Evolutionary conservation across 2,797 vertebrate species (phyloP).

Genomic region (Synaphobranchus kaupii): DNA sequence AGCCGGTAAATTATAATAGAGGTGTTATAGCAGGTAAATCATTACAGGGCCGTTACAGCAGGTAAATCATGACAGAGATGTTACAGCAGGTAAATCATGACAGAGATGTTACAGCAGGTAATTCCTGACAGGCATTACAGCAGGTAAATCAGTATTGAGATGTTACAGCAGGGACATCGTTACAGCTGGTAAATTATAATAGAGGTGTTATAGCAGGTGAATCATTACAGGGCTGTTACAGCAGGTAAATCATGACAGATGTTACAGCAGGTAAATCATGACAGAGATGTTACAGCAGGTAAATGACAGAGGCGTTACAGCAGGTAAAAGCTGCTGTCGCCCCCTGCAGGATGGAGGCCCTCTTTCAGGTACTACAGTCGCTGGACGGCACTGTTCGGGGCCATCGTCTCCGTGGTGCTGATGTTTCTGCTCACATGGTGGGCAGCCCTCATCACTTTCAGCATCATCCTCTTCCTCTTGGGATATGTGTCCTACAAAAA

Average conservation of each 20-base stretch:
- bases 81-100: no score
- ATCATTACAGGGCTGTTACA: no score
- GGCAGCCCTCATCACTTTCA: constrained; percentile 68
- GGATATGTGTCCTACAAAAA: constrained; percentile 75
- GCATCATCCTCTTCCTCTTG: constrained; percentile 71
- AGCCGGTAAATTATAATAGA: no score
- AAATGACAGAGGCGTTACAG: background rate
- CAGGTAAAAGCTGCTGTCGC: background rate
- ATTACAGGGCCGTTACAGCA: no score
- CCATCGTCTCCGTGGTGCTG: constrained; percentile 68
- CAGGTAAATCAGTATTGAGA: no score
- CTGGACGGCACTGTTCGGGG: constrained; percentile 74
- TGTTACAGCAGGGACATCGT: background rate
- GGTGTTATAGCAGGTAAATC: no score
- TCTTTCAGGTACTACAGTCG: constrained; percentile 73
- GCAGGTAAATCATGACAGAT: no score
- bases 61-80: no score
- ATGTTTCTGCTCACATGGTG: constrained; percentile 80
- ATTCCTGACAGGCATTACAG: background rate
- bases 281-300: background rate
- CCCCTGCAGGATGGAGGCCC: constrained; percentile 70
- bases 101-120: no score
- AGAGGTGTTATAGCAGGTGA: no score
- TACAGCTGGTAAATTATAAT: no score
- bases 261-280: no score